Evolutionary conservation across 2,797 vertebrate genomes (phyloP).

Genomic region (Cirrhinus mrigala): DNA sequence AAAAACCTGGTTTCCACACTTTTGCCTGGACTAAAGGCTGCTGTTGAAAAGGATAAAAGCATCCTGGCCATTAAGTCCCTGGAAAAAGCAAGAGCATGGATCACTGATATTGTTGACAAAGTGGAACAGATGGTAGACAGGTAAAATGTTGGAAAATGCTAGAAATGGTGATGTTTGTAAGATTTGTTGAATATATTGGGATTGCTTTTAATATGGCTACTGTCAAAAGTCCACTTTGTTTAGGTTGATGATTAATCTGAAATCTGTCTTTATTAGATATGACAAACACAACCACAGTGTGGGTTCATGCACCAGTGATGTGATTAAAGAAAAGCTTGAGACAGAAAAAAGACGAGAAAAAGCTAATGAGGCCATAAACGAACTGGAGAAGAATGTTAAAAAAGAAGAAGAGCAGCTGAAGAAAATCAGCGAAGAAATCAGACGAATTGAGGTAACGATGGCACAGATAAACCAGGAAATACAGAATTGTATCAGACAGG

Average conservation of each 20-base stretch:
- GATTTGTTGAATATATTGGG: not conserved
- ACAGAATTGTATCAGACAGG: not conserved
- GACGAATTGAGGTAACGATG: not conserved
- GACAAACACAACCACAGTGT: not conserved
- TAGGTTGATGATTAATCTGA: not conserved
- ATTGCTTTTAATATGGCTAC: not conserved
- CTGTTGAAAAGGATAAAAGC: not conserved
- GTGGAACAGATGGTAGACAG: not conserved
- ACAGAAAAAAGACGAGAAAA: not conserved
- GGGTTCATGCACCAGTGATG: not conserved
- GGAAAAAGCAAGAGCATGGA: not conserved
- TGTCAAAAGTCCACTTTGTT: not conserved
- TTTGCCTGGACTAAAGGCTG: not conserved
- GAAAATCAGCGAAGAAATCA: not conserved
- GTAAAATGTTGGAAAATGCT: not conserved
- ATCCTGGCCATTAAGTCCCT: not conserved
- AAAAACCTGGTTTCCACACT: not conserved
- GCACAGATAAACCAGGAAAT: not conserved
- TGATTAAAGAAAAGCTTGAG: not conserved
- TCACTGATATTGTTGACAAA: not conserved
- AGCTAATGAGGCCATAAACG: rapidly evolving
- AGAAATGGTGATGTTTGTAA: no score
- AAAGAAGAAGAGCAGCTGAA: not conserved
- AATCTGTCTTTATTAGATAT: constrained; percentile 9
- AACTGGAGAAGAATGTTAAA: rapidly evolving